phyloP scores from a whole-genome alignment of 2,113 vertebrate genomes.

The Sisor rabdophorus region DNA sequence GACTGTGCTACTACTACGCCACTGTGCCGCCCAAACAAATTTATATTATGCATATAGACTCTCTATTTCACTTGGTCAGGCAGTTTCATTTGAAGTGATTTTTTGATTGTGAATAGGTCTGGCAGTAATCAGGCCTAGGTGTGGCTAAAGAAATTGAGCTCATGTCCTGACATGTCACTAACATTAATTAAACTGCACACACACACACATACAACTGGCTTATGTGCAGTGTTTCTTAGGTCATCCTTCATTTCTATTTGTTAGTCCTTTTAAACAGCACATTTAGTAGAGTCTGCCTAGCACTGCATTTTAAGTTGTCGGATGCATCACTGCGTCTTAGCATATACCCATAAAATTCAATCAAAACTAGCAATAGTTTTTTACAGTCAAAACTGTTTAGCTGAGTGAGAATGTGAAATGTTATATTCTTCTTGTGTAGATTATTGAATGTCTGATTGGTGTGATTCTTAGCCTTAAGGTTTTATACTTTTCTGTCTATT shows the following conservation, averaged over 20 bases:
- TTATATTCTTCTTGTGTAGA: background rate
- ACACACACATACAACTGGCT: background rate
- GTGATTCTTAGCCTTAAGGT: background rate
- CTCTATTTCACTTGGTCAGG: too few relatives aligned
- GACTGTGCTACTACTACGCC: too few relatives aligned
- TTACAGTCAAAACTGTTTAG: conserved; percentile 17
- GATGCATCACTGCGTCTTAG: conserved; percentile 8
- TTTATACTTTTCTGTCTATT: background rate
- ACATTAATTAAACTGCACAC: conserved; percentile 38
- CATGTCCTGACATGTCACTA: conserved; percentile 30
- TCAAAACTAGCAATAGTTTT: conserved; percentile 1
- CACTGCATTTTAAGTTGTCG: conserved; percentile 29
- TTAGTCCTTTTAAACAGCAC: conserved; percentile 12
- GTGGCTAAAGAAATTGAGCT: too few relatives aligned
- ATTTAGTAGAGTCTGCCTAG: conserved; percentile 30
- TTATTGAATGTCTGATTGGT: background rate
- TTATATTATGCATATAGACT: too few relatives aligned
- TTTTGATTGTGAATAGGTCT: too few relatives aligned
- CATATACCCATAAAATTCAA: background rate
- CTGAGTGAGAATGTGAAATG: background rate
- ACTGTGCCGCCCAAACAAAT: too few relatives aligned
- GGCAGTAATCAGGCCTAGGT: too few relatives aligned
- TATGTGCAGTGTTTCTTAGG: conserved; percentile 16
- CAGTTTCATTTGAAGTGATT: too few relatives aligned
- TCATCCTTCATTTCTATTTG: background rate